Base-by-base conservation (phyloP, 2,888 invertebrate species). In the Mimas tiliae region DNA sequence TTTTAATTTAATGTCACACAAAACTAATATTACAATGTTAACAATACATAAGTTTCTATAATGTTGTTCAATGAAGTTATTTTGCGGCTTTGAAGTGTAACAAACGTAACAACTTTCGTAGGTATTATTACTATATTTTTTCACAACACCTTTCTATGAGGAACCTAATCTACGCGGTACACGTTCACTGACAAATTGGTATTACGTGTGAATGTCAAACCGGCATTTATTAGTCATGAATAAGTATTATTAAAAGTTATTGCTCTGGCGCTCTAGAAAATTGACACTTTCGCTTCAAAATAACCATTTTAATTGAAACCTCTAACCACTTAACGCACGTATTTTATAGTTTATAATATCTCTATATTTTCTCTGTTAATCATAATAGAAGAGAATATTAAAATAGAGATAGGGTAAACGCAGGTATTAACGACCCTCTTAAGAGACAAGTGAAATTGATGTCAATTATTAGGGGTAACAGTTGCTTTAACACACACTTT, bases 191-290 rank as follows among this genome's bases (percentile, higher is more conserved):
- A 47, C 47, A 64, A 64, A 47, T 64, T 58, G 19, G 19, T 21
- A 42, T 42, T 64, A 64, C 53, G 64, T 55, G 45, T 47, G 45
- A 53, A 53, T 53, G 53, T 64, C 64, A 51, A 19, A 63, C 48
- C 9, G 6, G 45, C 45, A 42, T 64, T 53, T 64, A 48, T 27
- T 33, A 33, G 53, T 42, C 45, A 45, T 53, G 42, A 64, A 53
- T 53, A n/a, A n/a, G n/a, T n/a, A 42, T 42, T 52, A 64, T 53
- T 64, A 64, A 45, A 53, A 64, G 53, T 52, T 52, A 64, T 52
- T 52, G 27, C 51, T 38, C 63, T 62, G 33, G 8, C 14, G 27
- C 8, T 33, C 6, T 9, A 63, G 16, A 51, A 42, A 62, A 62
- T 51, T 42, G 6, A 14, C 27, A 64, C 64, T 64, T 53, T 64